Base-by-base conservation (phyloP, 2,113 vertebrate genomes). In the Takifugu bimaculatus region DNA sequence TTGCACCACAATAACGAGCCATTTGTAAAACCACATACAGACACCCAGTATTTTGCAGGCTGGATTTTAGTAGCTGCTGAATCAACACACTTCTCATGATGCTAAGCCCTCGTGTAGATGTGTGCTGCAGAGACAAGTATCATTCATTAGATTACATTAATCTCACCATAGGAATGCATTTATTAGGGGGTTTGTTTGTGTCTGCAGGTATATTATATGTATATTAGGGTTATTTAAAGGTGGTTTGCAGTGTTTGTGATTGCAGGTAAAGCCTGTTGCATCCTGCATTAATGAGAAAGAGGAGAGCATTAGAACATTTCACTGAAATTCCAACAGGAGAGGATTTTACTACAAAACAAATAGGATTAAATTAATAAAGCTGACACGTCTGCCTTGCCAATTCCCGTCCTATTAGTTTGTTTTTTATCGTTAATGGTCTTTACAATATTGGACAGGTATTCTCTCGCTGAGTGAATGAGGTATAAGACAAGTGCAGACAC, bases 131-230 rank as follows among this genome's bases (percentile, higher is more conserved):
- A 39, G 35, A 39, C 35, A 39, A 39, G 35, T 39, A 39, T 39
- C 35, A 39, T 10, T 39, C 7, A 39, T 39, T 39, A 39, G 35
- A 29, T 29, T 39, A 39, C 6, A 9, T 20, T 20, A 39, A 35
- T 7, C 5, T 7, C 32, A 35, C 32, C 35, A 39, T 11, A 39
- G 4, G 35, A 39, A 39, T 39, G 35, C 35, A 10, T 39, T 39
- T 10, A 39, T 39, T 39, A 39, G 44, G 53, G 51, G 70, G 49
- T 54, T 65, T 75, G 49, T 54, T 65, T 75, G 55, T 54, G 54
- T 77, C 26, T 58, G 52, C 61, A 78, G 73, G 57, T 75, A 32
- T 73, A 79, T 69, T 4, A 32, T 73, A 79, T 69, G 0, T 7
- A 39, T 6, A 2, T 39, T 39, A 39, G 35, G 20, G 9, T 26